phyloP scores from a whole-genome alignment of 2,888 invertebrate genomes.

The Dolichomitus sp. region DNA sequence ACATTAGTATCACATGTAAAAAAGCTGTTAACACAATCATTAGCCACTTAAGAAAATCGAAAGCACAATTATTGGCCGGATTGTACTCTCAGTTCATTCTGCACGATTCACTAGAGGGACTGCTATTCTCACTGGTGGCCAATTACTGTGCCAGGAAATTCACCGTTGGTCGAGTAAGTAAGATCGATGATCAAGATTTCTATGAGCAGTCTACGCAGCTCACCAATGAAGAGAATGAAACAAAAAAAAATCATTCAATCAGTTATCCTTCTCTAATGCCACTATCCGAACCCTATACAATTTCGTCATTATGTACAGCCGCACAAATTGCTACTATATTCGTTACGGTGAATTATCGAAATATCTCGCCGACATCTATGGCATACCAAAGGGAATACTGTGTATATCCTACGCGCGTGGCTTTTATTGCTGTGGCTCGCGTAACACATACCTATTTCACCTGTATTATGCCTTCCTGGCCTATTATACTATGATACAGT shows the following conservation, averaged over 20 bases:
- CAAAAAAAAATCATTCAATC: conserved; percentile 23
- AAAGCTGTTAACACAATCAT: background rate
- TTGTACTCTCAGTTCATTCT: background rate
- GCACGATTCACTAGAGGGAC: background rate
- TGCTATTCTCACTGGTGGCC: background rate
- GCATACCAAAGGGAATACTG: background rate
- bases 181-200: conserved; percentile 41
- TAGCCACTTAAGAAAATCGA: background rate
- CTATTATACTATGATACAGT: conserved; percentile 10
- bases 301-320: conserved; percentile 51
- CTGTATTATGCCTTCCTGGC: conserved; percentile 16
- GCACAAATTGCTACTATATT: conserved; percentile 58
- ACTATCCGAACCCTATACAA: conserved; percentile 35
- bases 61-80: background rate
- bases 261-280: conserved; percentile 26
- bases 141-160: background rate
- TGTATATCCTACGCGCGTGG: conserved; percentile 14
- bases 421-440: conserved; percentile 17
- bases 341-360: conserved; percentile 59
- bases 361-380: conserved; percentile 35
- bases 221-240: background rate
- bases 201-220: background rate
- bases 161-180: conserved; percentile 8
- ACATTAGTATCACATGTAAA: background rate
- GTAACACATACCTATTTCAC: conserved; percentile 24